phyloP scores from a whole-genome alignment of 1,140 invertebrate species.

The Oreohelix idahoensis region DNA sequence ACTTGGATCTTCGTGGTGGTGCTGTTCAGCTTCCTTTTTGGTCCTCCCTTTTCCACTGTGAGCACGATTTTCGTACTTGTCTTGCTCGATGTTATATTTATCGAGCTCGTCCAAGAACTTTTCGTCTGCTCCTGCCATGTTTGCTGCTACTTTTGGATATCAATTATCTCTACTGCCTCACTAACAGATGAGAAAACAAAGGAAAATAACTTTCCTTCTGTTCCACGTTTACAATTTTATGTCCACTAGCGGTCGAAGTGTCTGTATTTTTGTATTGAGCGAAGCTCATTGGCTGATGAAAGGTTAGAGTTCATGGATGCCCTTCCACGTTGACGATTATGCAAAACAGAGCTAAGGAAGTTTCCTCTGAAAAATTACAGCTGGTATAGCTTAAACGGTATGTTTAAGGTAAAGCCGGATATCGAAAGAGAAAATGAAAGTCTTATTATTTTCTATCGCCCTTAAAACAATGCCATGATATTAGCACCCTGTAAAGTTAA shows the following conservation, averaged over 20 bases:
- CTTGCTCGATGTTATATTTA: constrained; percentile 63
- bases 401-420: too few species aligned
- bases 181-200: too few species aligned
- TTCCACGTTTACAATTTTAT: not conserved
- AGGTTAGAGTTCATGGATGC: not conserved
- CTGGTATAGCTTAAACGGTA: too few species aligned
- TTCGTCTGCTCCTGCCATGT: constrained; percentile 46
- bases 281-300: not conserved
- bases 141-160: not conserved
- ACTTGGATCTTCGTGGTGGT: constrained; percentile 62
- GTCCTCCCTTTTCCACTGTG: constrained; percentile 67
- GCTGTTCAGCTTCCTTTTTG: constrained; percentile 63
- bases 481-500: too few species aligned
- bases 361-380: too few species aligned
- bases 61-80: constrained; percentile 64
- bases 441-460: too few species aligned
- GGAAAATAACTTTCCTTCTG: not conserved
- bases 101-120: constrained; percentile 63
- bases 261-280: too few species aligned
- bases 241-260: too few species aligned
- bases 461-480: too few species aligned
- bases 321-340: constrained; percentile 15
- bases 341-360: too few species aligned
- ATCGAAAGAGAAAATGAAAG: too few species aligned
- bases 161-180: not conserved